A percentile compares a stretch with the other conserved stretches of the same genome.
Conservation (phyloP, 2,797 vertebrate genomes). For the Manis javanica region DNA sequence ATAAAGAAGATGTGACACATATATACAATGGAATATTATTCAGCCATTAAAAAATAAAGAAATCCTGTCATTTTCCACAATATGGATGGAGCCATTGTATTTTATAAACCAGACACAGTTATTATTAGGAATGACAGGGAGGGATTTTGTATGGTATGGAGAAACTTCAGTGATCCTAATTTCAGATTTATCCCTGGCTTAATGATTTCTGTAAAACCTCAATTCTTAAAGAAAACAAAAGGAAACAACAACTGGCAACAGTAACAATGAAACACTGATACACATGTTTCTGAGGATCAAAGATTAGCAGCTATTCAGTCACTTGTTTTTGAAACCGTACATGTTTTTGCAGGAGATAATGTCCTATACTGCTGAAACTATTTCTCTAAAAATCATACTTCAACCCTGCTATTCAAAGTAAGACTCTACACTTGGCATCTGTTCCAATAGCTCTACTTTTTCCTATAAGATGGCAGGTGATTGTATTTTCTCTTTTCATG, state of each 20-base stretch:
- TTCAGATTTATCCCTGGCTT: conserved; percentile 19
- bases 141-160: background rate
- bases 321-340: background rate
- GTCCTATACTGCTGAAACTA: background rate
- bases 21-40: too few species aligned
- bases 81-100: background rate
- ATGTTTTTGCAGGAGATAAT: background rate
- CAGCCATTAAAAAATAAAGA: too few species aligned
- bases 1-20: too few species aligned
- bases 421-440: background rate
- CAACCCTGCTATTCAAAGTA: background rate
- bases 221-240: conserved; percentile 43
- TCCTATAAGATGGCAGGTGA: background rate
- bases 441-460: background rate
- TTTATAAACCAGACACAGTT: background rate
- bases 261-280: background rate
- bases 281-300: background rate
- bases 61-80: too few species aligned
- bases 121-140: background rate
- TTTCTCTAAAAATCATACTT: background rate
- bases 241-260: background rate
- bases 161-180: background rate
- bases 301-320: background rate
- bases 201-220: background rate
- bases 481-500: background rate